Evolutionary conservation across 37 sponge, comb jelly and placozoan genomes (phyloP), one percentile per base, ranked within the genome.

Genomic region (Ianthella basta): DNA sequence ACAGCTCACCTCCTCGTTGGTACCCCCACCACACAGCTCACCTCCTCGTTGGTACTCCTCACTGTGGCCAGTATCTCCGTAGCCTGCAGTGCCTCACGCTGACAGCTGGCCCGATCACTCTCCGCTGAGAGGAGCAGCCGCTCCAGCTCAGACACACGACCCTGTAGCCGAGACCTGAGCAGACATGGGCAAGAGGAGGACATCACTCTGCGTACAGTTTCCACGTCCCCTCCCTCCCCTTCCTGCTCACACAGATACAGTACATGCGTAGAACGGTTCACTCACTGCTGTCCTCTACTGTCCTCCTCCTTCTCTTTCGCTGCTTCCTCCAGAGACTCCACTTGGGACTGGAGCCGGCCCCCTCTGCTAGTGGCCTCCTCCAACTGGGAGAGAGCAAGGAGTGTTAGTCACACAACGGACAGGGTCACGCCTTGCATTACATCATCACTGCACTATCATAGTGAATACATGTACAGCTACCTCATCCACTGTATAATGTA

Each of bases 41-140:
- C 78, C 78, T 75, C 78, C 40, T 75, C 78, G 25, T 75, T 75
- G 44, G 78, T 75, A 53, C 78, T 75, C 54, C 40, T 32, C 78
- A 75, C 40, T 1, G 37, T 44, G n/a, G 24, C 44, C 53, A 75
- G n/a, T 15, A 24, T 41, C 25, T 75, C 78, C 3, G 54, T 36
- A 12, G 39, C n/a, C 25, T 75, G 44, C 53, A 19, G 78, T 12
- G 78, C 78, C 53, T 75, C n/a, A 75, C 40, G 44, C 16, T 32
- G 38, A 21, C 23, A 24, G 20, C 50, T 18, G 16, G n/a, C 44
- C 19, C 78, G 37, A 12, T 75, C 78, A 24, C 40, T 75, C 78
- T 75, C 78, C 37, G 78, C 44, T 41, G 78, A 75, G 53, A 40
- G 32, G 3, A 75, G 54, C 3, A 75, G 54, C 14, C 40, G 4